Base-by-base conservation (phyloP, 2,797 vertebrate species). In the Acanthurus leucopareius region DNA sequence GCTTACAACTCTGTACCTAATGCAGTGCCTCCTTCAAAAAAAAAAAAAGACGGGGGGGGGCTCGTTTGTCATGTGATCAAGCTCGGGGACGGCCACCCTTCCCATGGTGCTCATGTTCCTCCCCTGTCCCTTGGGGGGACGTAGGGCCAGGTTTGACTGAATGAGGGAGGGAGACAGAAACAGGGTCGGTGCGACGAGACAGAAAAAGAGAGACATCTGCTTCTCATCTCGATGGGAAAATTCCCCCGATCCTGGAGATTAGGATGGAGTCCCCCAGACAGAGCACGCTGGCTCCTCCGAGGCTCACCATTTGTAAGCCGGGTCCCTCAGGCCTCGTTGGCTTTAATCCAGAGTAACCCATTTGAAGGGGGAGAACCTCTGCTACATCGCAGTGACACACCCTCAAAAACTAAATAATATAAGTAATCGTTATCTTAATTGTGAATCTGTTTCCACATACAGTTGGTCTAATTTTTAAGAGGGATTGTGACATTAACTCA, bases 171-270 rank as follows among this genome's bases (percentile, higher is more conserved):
- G 81, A 89, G 80, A 76, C 79, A 74, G 86, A 88, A 85, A 74
- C 71, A n/a, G 82, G 79, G 86, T 88, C 42, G 82, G 79, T 90
- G 88, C 76, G 57, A 94, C 56, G 69, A 90, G 86, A 89, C 85
- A 65, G 83, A 88, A 88, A 88, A 69, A 83, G 85, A 89, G 77
- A 93, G 86, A 95, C 95, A 96, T 96, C 95, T 96, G 95, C 95
- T 96, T 96, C 93, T 95, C 95, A 96, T 96, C 94, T 93, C 73
- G 86, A 91, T 95, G 95, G 95, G 95, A 96, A 96, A 96, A 91
- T 95, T 94, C 94, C 92, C 90, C 86, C 72, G 83, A 95, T 96
- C 91, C 78, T 28, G 53, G 77, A 93, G 94, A 94, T 94, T 92
- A 91, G 82, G 77, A 90, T 75, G 92, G 92, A 93, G 92, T 94